Base-by-base conservation (phyloP, 2,888 invertebrate species). In the Xylota sylvarum region DNA sequence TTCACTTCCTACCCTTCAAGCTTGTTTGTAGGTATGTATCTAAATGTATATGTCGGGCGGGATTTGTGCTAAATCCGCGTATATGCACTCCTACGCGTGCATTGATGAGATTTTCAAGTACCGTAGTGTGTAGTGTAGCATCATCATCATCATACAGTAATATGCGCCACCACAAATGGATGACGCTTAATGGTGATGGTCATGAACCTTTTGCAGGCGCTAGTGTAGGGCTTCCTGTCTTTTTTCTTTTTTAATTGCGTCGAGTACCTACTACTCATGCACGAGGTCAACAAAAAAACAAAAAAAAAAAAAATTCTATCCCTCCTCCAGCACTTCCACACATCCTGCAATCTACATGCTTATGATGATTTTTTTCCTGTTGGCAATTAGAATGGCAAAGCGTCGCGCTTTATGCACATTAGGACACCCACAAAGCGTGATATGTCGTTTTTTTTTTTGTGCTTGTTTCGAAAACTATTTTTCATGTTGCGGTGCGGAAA, bases 341-440 rank as follows among this genome's bases (percentile, higher is more conserved):
- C 9, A 32, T 10, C 27, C 32, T 14, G 60, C 37, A 35, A 60
- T 30, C 40, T 64, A 27, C 60, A 80, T 81, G 55, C 55, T 23
- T 46, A 62, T 67, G 56, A 50, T 69, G 35, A 58, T 32, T 69
- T 55, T 23, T 40, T 55, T 2, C 40, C 55, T 23, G 62, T 37
- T 62, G 79, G 73, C 79, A 84, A 84, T 74, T 79, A 84, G 62
- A 69, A 70, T 64, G 48, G 19, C 48, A 69, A 69, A 73, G 48
- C 58, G n/a, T 65, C 35, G 40, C 65, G 40, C 35, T 67, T 76
- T 48, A 85, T 85, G 56, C 27, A 76, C 65, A 73, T 76, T 43
- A 55, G 78, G 43, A 65, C 60, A 60, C 52, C 32, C 60, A 17
- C 46, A 72, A 65, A 52, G n/a, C 27, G 23, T 43, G 40, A 67